Base-by-base conservation (phyloP, 1,140 invertebrate genomes). In the Araneus ventricosus region DNA sequence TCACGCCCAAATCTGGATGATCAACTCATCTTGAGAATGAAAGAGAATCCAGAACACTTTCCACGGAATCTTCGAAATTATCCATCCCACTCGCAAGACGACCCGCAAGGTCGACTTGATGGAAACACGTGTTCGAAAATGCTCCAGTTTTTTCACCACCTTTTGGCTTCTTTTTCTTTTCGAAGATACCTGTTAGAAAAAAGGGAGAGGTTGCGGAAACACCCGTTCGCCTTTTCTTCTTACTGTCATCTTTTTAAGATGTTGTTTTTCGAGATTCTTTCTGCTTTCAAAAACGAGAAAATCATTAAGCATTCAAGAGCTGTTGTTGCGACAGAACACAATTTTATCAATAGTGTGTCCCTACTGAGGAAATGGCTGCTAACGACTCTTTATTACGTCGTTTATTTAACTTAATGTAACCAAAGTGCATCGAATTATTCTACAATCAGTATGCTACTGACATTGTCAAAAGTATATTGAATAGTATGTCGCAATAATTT, bases 101-200 rank as follows among this genome's bases (percentile, higher is more conserved):
- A 27, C 3, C 22, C 10, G 41, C 82, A 84, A 84, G 82, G 82
- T 84, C 82, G 82, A 84, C 41, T 27, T 52, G 82, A 3, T 75
- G 30, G 45, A 57, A 84, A 84, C 82, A 57, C 39, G 45, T 84
- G 82, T 57, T 84, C 37, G 27, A 84, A 84, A 67, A 34, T 30
- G 82, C 45, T 84, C 82, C 41, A 84, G n/a, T 45, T 84, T 84
- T 52, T 84, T 37, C 5, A 5, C 34, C 20, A 22, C 30, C 34
- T 37, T 14, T 45, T 45, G 63, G 4, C 10, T 67, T 67, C 63
- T 67, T n/a, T 30, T 14, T 67, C 10, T 5, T 67, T 67, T 41
- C 41, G 10, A 6, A 57, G 22, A 34, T 52, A n/a, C 39, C 52
- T 84, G 82, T 84, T 27, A 24, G 41, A 8, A 17, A 10, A 10